Percentiles rank a stretch among this genome's conserved stretches.
Evolutionary conservation across 1,140 invertebrate species (phyloP).

Genomic region (Chironomus striatipennis): DNA sequence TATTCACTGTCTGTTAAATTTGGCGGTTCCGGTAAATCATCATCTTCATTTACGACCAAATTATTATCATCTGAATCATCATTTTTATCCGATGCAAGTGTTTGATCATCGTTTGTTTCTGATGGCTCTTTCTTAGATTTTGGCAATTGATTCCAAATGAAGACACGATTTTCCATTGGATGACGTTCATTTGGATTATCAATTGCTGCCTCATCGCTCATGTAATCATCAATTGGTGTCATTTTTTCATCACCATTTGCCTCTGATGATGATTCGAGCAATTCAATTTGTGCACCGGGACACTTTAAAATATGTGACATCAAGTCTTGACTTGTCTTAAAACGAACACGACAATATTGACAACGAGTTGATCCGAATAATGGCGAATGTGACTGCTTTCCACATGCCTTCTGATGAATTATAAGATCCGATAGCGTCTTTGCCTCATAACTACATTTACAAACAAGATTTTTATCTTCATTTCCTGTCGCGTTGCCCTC

Average conservation of each 20-base stretch:
- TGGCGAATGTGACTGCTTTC: constrained; percentile 38
- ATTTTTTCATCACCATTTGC: constrained; percentile 37
- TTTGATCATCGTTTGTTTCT: neutral
- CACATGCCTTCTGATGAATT: constrained; percentile 61
- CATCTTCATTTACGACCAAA: constrained; percentile 26
- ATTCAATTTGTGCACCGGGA: constrained; percentile 41
- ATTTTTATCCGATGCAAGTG: constrained; percentile 27
- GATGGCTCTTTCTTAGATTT: constrained; percentile 21
- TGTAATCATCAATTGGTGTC: constrained; percentile 33
- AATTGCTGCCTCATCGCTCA: constrained; percentile 33
- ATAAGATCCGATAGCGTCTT: constrained; percentile 76
- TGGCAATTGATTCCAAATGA: constrained; percentile 59
- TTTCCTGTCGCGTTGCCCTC: constrained; percentile 37
- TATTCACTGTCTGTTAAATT: constrained; percentile 35
- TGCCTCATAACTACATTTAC: constrained; percentile 68
- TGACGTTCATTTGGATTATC: constrained; percentile 44
- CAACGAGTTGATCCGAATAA: constrained; percentile 63
- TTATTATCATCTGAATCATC: constrained; percentile 27
- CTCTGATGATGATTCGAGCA: constrained; percentile 37
- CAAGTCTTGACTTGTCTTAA: constrained; percentile 70
- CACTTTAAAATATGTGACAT: constrained; percentile 63
- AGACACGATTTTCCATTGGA: constrained; percentile 66
- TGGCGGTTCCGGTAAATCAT: constrained; percentile 30
- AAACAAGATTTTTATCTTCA: constrained; percentile 52
- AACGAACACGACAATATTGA: constrained; percentile 73